Conservation (phyloP, 92 coral and sea anemone genomes). For the Zoanthus gigantus region DNA sequence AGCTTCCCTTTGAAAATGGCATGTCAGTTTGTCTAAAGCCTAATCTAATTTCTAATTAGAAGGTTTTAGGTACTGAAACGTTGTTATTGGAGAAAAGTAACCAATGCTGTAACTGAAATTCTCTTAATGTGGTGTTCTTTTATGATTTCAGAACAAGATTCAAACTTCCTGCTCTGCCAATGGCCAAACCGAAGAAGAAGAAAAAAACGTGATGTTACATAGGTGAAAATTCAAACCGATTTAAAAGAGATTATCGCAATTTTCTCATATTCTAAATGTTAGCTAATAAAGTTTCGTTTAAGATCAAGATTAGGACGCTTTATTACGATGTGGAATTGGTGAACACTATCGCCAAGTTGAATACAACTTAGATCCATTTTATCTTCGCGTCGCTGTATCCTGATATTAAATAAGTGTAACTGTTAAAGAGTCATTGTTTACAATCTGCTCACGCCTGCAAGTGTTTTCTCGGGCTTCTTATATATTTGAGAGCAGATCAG, state of each 20-base stretch:
- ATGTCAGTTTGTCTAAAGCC: not conserved
- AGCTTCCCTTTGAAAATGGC: too few species aligned
- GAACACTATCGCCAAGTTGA: too few species aligned
- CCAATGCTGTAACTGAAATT: not conserved
- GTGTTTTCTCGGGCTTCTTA: too few species aligned
- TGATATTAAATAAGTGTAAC: too few species aligned
- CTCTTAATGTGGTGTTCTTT: not conserved
- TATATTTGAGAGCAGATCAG: too few species aligned
- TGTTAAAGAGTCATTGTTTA: too few species aligned
- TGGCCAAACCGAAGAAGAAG: slow-evolving; percentile 90
- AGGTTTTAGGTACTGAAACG: not conserved
- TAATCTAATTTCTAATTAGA: not conserved
- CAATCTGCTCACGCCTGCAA: too few species aligned
- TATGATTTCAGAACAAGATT: slow-evolving; percentile 82
- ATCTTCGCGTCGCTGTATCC: too few species aligned
- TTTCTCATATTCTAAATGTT: not conserved
- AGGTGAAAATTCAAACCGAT: not conserved
- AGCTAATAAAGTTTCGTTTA: not conserved
- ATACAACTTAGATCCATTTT: too few species aligned
- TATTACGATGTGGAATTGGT: too few species aligned
- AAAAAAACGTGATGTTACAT: slow-evolving; percentile 57
- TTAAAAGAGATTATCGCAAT: not conserved
- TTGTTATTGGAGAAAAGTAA: not conserved
- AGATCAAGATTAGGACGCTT: too few species aligned
- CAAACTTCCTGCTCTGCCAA: slow-evolving; percentile 90